Evolutionary conservation across 2,113 vertebrate species (phyloP).

Genomic region (Cheilinus undulatus): DNA sequence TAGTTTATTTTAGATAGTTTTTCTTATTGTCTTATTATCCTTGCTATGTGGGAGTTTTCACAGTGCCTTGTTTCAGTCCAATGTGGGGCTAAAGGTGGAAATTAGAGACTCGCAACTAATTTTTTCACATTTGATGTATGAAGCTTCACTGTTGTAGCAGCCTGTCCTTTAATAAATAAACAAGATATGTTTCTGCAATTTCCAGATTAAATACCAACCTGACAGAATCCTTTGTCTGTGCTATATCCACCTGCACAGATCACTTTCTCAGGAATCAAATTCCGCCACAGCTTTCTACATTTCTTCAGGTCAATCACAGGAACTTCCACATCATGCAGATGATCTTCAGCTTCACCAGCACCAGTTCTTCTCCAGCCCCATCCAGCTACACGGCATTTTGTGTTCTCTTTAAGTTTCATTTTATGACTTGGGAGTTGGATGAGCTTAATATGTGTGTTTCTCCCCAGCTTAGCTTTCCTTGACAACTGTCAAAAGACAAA

Average conservation of each 20-base stretch:
- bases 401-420: background rate
- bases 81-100: no score
- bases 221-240: slow-evolving; percentile 61
- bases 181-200: no score
- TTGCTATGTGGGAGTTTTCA: no score
- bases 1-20: no score
- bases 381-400: slow-evolving; percentile 73
- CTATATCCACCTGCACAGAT: slow-evolving; percentile 71
- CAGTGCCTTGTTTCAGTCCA: no score
- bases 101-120: no score
- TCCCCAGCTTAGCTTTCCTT: slow-evolving; percentile 27
- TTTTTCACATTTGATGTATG: no score
- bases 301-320: background rate
- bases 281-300: slow-evolving; percentile 46
- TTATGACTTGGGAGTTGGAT: slow-evolving; percentile 33
- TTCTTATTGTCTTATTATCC: no score
- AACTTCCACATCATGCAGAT: slow-evolving; percentile 52
- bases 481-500: slow-evolving; percentile 21
- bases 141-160: no score
- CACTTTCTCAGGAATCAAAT: slow-evolving; percentile 38
- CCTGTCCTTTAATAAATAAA: no score
- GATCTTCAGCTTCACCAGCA: rapidly evolving
- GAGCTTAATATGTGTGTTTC: slow-evolving; percentile 8
- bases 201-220: slow-evolving; percentile 52
- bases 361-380: slow-evolving; percentile 59